Conservation (phyloP, 1,140 invertebrate species). For the Chlorops oryzae region DNA sequence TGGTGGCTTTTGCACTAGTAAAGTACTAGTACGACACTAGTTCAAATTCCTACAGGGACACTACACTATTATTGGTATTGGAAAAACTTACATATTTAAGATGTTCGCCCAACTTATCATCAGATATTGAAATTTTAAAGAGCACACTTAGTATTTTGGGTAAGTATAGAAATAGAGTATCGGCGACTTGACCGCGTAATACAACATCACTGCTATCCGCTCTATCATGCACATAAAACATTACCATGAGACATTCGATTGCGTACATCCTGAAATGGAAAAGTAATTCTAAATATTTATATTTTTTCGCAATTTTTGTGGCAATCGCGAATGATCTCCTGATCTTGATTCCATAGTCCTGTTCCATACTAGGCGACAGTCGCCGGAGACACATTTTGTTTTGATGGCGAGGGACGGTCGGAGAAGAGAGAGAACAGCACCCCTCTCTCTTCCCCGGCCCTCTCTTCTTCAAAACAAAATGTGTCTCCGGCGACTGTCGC, state of each 20-base stretch:
- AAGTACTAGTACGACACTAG: too few relatives aligned
- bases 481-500: too few relatives aligned
- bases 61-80: too few relatives aligned
- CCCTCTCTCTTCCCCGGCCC: too few relatives aligned
- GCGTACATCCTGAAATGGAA: slow-evolving; percentile 9
- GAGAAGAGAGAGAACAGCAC: too few relatives aligned
- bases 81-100: slow-evolving; percentile 36
- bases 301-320: not conserved
- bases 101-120: slow-evolving; percentile 35
- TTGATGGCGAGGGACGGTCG: too few relatives aligned
- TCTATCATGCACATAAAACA: slow-evolving; percentile 40
- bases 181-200: slow-evolving; percentile 37
- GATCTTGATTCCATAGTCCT: too few relatives aligned
- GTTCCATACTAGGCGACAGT: too few relatives aligned
- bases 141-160: slow-evolving; percentile 38
- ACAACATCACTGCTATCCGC: slow-evolving; percentile 36
- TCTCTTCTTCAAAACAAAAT: too few relatives aligned
- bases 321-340: not conserved
- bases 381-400: too few relatives aligned
- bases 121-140: slow-evolving; percentile 25
- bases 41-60: too few relatives aligned
- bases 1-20: not conserved
- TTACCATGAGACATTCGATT: slow-evolving; percentile 30
- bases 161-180: slow-evolving; percentile 35
- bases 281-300: not conserved